A percentile compares a stretch with the other conserved stretches of the same genome.
These are phyloP conservation scores for Monochamus saltuarius DNA, from an alignment of 1,140 invertebrate genomes.

Conservation along the genomic window DNA sequence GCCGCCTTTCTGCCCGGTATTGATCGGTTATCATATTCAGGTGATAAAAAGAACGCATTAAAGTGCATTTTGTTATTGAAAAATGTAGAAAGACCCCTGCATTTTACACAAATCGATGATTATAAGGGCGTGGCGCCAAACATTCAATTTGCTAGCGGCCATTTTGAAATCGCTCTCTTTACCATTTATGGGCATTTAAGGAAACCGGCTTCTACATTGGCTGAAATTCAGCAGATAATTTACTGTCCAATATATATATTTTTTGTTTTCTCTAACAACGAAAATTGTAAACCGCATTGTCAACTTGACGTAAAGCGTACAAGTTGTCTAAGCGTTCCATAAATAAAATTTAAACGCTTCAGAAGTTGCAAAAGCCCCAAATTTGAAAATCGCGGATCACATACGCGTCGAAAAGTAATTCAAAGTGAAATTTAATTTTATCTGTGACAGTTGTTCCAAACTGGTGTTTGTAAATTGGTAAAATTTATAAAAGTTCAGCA, in stretches of 20 bases:
- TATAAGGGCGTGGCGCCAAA: constrained; percentile 44
- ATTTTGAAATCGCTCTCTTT: constrained; percentile 47
- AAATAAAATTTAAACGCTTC: constrained; percentile 1
- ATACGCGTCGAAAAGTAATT: constrained; percentile 37
- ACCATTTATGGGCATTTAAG: constrained; percentile 53
- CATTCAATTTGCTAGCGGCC: constrained; percentile 43
- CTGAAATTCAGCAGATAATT: constrained; percentile 40
- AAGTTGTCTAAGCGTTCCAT: not conserved
- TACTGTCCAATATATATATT: constrained; percentile 7
- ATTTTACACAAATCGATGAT: constrained; percentile 11
- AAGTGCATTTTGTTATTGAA: no score
- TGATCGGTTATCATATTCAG: no score
- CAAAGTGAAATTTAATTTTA: constrained; percentile 4
- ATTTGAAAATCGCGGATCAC: constrained; percentile 40
- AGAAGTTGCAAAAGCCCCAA: not conserved
- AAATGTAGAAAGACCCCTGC: no score
- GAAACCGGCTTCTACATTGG: constrained; percentile 49
- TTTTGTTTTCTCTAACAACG: not conserved
- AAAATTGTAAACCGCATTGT: not conserved
- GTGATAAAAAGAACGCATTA: no score
- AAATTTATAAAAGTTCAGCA: not conserved
- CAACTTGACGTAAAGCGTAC: not conserved
- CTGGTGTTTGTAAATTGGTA: not conserved
- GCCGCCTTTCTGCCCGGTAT: no score
- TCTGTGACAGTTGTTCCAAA: not conserved